These are phyloP conservation scores for Holacanthus passer DNA, from an alignment of 2,113 vertebrate species.

Conservation along the genomic window DNA sequence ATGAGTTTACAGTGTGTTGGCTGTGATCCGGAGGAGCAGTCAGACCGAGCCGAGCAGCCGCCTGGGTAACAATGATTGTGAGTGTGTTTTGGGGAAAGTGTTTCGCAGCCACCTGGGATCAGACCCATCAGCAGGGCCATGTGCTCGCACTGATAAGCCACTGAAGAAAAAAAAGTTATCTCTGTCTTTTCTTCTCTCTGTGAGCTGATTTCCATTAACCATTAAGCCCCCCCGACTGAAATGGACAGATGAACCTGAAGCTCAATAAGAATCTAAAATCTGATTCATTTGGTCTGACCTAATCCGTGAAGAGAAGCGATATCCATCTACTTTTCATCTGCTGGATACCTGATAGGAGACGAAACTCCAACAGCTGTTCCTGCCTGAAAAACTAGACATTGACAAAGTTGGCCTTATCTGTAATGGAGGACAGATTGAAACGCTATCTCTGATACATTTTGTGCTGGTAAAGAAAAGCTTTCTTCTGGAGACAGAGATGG, in stretches of 20 bases:
- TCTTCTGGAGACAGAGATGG: neutral
- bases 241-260: constrained; percentile 13
- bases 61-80: neutral
- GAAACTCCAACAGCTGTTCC: constrained; percentile 69
- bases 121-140: constrained; percentile 51
- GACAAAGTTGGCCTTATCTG: constrained; percentile 42
- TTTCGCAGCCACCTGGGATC: constrained; percentile 32
- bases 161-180: constrained; percentile 8
- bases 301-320: constrained; percentile 53
- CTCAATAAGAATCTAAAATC: constrained; percentile 37
- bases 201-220: constrained; percentile 44
- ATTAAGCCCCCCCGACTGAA: constrained; percentile 16
- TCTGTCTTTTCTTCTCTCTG: constrained; percentile 54
- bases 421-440: constrained; percentile 54
- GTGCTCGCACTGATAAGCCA: constrained; percentile 53
- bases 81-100: constrained; percentile 27
- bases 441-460: constrained; percentile 24
- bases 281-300: constrained; percentile 46
- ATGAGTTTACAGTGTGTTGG: neutral
- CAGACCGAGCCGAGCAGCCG: constrained; percentile 1
- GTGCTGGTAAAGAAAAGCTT: neutral
- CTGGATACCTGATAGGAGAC: constrained; percentile 56
- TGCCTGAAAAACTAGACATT: constrained; percentile 36
- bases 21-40: neutral
- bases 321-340: constrained; percentile 64